Conservation (phyloP, 1,140 invertebrate species). For the Eubasilissa regina region DNA sequence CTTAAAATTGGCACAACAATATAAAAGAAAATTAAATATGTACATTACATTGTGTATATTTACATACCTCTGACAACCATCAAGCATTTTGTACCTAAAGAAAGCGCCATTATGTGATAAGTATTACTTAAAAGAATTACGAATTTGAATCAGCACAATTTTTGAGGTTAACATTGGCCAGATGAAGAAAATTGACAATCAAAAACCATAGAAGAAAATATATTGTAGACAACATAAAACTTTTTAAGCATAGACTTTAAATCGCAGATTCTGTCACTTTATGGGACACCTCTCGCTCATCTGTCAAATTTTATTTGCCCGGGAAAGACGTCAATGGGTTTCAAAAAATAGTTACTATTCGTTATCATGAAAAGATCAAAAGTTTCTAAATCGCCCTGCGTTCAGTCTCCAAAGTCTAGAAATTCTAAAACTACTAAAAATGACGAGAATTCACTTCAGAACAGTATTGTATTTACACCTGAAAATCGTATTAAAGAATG, state of each 20-base stretch:
- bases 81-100: slow-evolving; percentile 27
- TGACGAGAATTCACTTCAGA: neutral
- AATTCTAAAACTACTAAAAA: slow-evolving; percentile 23
- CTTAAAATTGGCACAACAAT: neutral
- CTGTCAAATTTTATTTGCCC: slow-evolving; percentile 18
- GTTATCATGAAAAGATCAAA: slow-evolving; percentile 34
- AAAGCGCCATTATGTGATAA: slow-evolving; percentile 1
- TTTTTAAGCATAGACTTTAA: no score
- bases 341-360: neutral
- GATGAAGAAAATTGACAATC: no score
- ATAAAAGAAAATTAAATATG: neutral
- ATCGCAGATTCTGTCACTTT: no score
- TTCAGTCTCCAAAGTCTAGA: slow-evolving; percentile 29
- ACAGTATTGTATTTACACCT: slow-evolving; percentile 5
- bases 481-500: slow-evolving; percentile 26
- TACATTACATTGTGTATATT: neutral
- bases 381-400: slow-evolving; percentile 10
- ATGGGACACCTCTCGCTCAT: no score
- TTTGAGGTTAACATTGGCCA: neutral
- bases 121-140: neutral
- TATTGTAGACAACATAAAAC: no score
- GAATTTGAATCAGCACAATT: neutral
- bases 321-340: slow-evolving; percentile 16
- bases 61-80: slow-evolving; percentile 1
- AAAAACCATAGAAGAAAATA: no score